Conservation (phyloP, 2,113 vertebrate genomes). For the Nematolebias whitei region DNA sequence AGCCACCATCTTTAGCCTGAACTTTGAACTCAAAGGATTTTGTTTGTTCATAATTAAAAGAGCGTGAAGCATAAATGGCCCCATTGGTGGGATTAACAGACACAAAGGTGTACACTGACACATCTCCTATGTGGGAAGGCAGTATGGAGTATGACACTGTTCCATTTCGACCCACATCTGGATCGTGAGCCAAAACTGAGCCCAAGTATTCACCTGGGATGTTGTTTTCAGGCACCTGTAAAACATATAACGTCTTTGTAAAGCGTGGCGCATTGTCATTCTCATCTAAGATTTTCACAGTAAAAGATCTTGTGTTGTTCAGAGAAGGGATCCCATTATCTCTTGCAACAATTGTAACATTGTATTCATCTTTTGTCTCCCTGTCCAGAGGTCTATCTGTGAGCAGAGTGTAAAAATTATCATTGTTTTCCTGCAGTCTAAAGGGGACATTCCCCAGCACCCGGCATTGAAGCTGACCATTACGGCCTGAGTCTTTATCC, state of each 20-base stretch:
- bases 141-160: constrained; percentile 95
- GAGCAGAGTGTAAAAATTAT: constrained; percentile 96
- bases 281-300: constrained; percentile 94
- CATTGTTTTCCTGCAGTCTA: constrained; percentile 95
- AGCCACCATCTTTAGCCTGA: constrained; percentile 95
- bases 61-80: constrained; percentile 96
- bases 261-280: constrained; percentile 97
- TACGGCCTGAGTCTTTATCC: constrained; percentile 93
- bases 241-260: constrained; percentile 91
- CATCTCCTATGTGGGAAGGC: constrained; percentile 93
- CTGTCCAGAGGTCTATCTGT: constrained; percentile 94
- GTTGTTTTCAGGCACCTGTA: constrained; percentile 98
- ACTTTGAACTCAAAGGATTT: constrained; percentile 98
- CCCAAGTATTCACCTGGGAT: constrained; percentile 97
- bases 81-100: constrained; percentile 97
- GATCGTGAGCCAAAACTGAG: constrained; percentile 94
- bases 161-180: constrained; percentile 94
- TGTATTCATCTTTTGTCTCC: constrained; percentile 95
- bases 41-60: constrained; percentile 98
- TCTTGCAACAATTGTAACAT: constrained; percentile 94
- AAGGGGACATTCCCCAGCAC: constrained; percentile 93
- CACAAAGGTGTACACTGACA: constrained; percentile 90
- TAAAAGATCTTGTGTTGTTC: constrained; percentile 96
- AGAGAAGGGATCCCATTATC: constrained; percentile 94
- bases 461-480: constrained; percentile 94